Percentiles rank a stretch among this genome's conserved stretches.
Conservation (phyloP, 2,113 vertebrate species). For the Isurus oxyrinchus region DNA sequence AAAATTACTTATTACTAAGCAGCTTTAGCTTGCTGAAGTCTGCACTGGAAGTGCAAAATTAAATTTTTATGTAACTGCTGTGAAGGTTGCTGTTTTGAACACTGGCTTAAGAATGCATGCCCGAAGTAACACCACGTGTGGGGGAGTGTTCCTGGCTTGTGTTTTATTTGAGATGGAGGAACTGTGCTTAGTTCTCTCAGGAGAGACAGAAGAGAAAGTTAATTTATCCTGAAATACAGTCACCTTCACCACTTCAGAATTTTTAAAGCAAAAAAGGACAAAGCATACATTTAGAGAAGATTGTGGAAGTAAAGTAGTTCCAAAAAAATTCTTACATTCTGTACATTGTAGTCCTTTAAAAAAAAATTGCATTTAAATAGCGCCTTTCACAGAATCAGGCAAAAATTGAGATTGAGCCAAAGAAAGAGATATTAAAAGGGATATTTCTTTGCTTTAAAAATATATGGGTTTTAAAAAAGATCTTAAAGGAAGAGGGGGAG, state of each 20-base stretch:
- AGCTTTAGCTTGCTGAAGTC: background rate
- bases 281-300: background rate
- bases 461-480: background rate
- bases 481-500: background rate
- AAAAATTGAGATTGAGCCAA: background rate
- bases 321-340: background rate
- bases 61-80: slow-evolving; percentile 24
- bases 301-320: background rate
- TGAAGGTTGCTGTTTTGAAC: background rate
- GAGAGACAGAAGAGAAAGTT: background rate
- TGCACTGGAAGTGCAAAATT: background rate
- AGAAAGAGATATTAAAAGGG: background rate
- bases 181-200: background rate
- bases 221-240: background rate
- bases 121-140: background rate
- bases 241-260: background rate
- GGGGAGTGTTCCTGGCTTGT: background rate
- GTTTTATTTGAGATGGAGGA: background rate
- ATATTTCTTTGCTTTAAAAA: background rate
- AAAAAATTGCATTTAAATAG: background rate
- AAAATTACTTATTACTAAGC: background rate
- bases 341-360: background rate
- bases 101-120: background rate
- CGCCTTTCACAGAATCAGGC: background rate
- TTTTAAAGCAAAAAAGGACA: background rate